Evolutionary conservation across 2,797 vertebrate species (phyloP), one percentile per base, ranked within the genome.

Genomic region (Furcifer pardalis): DNA sequence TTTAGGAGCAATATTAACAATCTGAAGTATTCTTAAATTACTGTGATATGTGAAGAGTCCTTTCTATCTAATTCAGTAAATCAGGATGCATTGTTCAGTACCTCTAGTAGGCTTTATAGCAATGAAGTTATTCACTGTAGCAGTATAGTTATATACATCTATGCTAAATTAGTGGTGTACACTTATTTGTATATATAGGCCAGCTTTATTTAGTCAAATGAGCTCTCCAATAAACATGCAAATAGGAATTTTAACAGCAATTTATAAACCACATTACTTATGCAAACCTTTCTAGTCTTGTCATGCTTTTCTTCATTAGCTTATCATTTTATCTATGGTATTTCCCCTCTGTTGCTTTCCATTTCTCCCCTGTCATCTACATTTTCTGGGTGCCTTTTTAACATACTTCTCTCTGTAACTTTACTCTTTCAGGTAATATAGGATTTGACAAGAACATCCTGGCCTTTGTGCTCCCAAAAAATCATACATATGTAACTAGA

Each of bases 141-240:
- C 84, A 89, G 65, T 75, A 79, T 27, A 25, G 81, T 82, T 27
- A 2, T 27, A 2, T 73, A 42, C n/a, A 84, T 82, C 74, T 81
- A 63, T 79, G 27, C 78, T 89, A 93, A 92, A 87, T 83, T 83
- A 88, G 68, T 76, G 59, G 60, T 86, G 87, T 25, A 89, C 66
- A 79, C 21, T 68, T 44, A 90, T 92, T 1, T 81, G 44, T 5
- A 30, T 37, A 94, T 88, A 88, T 93, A 92, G 89, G 90, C 75
- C 89, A 92, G 59, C 89, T 92, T 93, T 92, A 91, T 87, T 94
- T 90, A 91, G 91, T 90, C 88, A 92, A 89, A 84, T 88, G 80
- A 94, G 91, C 93, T 94, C 92, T 89, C 89, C 0, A 91, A 92
- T 93, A 95, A 95, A 93, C 56, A 88, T 93, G 87, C 91, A 94